A percentile compares a stretch with the other conserved stretches of the same genome.
Evolutionary conservation across 1,140 invertebrate species (phyloP).

Genomic region (Zaprionus camerounensis): DNA sequence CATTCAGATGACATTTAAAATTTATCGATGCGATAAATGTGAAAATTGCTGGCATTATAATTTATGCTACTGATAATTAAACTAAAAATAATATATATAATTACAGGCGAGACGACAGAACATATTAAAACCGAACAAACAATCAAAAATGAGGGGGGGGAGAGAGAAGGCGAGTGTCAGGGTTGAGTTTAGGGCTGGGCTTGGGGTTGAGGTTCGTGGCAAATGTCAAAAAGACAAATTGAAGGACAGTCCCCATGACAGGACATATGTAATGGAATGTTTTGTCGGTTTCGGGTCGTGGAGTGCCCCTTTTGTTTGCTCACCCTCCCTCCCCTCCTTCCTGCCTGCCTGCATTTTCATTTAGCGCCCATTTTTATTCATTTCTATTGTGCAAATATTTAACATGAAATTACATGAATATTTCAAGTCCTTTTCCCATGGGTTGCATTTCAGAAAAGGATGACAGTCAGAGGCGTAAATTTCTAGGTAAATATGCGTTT

Average conservation of each 20-base stretch:
- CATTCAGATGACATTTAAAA: constrained; percentile 33
- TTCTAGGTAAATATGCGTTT: constrained; percentile 13
- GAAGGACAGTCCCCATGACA: constrained; percentile 36
- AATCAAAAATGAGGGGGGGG: constrained; percentile 9
- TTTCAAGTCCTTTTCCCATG: constrained; percentile 43
- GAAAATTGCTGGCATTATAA: constrained; percentile 35
- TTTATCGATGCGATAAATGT: constrained; percentile 19
- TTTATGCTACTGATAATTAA: constrained; percentile 51
- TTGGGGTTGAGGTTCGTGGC: no score
- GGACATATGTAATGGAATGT: constrained; percentile 46
- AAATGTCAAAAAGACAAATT: constrained; percentile 49
- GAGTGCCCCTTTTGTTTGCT: constrained; percentile 1
- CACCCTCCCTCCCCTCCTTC: neutral
- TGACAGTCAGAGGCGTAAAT: constrained; percentile 16
- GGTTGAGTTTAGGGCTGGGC: neutral
- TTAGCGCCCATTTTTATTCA: constrained; percentile 30
- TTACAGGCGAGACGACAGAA: constrained; percentile 26
- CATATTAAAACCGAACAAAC: constrained; percentile 38
- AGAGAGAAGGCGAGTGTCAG: neutral
- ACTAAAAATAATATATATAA: constrained; percentile 55
- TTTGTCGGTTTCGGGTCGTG: constrained; percentile 24
- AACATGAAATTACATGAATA: constrained; percentile 58
- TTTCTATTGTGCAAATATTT: constrained; percentile 56
- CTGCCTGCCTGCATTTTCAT: constrained; percentile 24
- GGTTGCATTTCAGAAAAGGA: constrained; percentile 32